phyloP scores from a whole-genome alignment of 2,113 vertebrate species.

The Toxotes chatareus region DNA sequence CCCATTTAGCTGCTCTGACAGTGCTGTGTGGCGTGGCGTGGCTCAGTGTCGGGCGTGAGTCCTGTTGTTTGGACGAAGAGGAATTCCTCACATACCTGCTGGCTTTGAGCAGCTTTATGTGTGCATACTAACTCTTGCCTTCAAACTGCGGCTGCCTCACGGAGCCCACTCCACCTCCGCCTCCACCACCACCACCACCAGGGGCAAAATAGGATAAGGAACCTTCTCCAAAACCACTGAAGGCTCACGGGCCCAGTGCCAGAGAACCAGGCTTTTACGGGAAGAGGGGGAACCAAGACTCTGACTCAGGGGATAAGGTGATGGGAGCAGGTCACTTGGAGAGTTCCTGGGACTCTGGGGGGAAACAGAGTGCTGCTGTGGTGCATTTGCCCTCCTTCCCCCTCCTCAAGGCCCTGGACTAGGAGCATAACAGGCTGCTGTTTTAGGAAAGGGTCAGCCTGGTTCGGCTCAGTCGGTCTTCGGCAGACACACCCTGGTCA shows the following conservation, averaged over 20 bases:
- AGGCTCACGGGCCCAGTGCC: conserved; percentile 47
- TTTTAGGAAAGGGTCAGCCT: conserved; percentile 55
- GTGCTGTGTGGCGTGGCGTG: conserved; percentile 56
- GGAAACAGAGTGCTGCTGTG: conserved; percentile 39
- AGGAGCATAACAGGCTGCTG: conserved; percentile 58
- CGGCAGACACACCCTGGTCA: conserved; percentile 41
- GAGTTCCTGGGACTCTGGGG: conserved; percentile 42
- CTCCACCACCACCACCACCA: conserved; percentile 24
- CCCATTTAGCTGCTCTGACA: conserved; percentile 63
- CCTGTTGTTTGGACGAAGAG: conserved; percentile 80
- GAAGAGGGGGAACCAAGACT: conserved; percentile 50
- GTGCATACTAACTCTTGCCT: conserved; percentile 71
- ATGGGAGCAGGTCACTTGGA: conserved; percentile 59
- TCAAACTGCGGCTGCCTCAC: conserved; percentile 62
- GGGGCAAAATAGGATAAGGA: conserved; percentile 70
- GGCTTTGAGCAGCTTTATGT: conserved; percentile 80
- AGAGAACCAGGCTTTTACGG: conserved; percentile 59
- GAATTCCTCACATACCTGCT: conserved; percentile 84
- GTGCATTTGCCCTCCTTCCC: conserved; percentile 26
- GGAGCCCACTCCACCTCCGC: conserved; percentile 55
- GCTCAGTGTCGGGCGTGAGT: conserved; percentile 70
- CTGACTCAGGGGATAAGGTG: conserved; percentile 57
- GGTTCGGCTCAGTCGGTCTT: conserved; percentile 49
- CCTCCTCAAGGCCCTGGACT: conserved; percentile 36
- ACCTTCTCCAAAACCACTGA: conserved; percentile 63